Evolutionary conservation across 2,888 invertebrate genomes (phyloP).

Genomic region (Dryobota labecula): DNA sequence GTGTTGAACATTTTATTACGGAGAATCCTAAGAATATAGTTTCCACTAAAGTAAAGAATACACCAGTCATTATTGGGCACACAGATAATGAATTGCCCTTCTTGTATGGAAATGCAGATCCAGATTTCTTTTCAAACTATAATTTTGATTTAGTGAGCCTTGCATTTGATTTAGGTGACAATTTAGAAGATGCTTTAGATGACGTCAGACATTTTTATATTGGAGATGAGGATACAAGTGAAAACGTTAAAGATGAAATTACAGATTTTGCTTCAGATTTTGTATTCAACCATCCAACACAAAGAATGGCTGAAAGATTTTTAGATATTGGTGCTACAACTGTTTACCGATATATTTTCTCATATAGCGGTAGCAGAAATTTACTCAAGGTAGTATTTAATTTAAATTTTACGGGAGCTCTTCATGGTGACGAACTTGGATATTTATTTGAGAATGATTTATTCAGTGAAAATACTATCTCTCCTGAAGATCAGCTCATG

Average conservation of each 20-base stretch:
- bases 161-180: constrained; percentile 30
- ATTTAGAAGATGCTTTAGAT: constrained; percentile 24
- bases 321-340: constrained; percentile 31
- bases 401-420: constrained; percentile 39
- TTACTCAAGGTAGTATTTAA: neutral
- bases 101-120: neutral
- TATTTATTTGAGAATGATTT: constrained; percentile 53
- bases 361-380: constrained; percentile 45
- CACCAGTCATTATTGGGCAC: constrained; percentile 34
- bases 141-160: constrained; percentile 15
- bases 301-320: constrained; percentile 42
- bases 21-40: constrained; percentile 36
- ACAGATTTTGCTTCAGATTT: constrained; percentile 40
- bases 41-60: constrained; percentile 27
- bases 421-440: constrained; percentile 59
- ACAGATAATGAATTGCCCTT: constrained; percentile 38
- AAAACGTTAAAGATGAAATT: constrained; percentile 14
- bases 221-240: constrained; percentile 40
- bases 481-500: constrained; percentile 51
- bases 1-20: constrained; percentile 43
- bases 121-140: constrained; percentile 20
- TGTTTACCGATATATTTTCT: constrained; percentile 51
- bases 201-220: constrained; percentile 44
- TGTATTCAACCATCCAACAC: constrained; percentile 35
- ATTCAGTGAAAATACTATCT: constrained; percentile 8